phyloP scores from a whole-genome alignment of 2,797 vertebrate species.

The Melanogrammus aeglefinus region DNA sequence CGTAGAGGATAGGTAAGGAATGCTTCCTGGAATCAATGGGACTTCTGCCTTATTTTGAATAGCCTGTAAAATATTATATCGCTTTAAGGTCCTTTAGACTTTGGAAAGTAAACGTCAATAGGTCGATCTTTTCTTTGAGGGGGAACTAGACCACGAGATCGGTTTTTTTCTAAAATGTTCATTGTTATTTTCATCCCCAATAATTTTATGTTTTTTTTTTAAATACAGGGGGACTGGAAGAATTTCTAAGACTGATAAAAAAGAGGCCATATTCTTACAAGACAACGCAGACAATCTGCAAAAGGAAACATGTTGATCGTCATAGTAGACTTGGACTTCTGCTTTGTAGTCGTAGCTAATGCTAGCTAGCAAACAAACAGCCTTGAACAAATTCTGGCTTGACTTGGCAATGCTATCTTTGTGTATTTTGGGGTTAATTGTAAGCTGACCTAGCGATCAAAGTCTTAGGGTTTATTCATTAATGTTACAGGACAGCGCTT shows the following conservation, averaged over 20 bases:
- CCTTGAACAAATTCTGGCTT: not conserved
- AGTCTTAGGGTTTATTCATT: not conserved
- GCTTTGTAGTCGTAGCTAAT: not conserved
- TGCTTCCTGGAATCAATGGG: not conserved
- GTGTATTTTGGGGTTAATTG: not conserved
- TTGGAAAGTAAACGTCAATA: not conserved
- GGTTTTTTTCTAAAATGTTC: not conserved
- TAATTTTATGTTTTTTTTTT: conserved; percentile 5
- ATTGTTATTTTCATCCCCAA: too few species aligned
- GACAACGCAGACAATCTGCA: conserved; percentile 35
- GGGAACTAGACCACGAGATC: too few species aligned
- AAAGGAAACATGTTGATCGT: not conserved
- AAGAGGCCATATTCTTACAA: conserved; percentile 51
- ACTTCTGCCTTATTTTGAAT: not conserved
- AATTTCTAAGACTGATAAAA: conserved; percentile 39
- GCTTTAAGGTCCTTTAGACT: too few species aligned
- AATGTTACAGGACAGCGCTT: not conserved
- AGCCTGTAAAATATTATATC: too few species aligned
- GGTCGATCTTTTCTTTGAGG: not conserved
- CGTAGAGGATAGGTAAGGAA: conserved; percentile 76
- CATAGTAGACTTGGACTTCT: too few species aligned
- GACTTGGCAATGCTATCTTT: not conserved
- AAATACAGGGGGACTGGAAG: conserved; percentile 51
- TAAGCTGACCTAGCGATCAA: not conserved
- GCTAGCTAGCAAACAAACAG: not conserved